Base-by-base conservation (phyloP, 2,113 vertebrate species). In the Entelurus aequoreus region DNA sequence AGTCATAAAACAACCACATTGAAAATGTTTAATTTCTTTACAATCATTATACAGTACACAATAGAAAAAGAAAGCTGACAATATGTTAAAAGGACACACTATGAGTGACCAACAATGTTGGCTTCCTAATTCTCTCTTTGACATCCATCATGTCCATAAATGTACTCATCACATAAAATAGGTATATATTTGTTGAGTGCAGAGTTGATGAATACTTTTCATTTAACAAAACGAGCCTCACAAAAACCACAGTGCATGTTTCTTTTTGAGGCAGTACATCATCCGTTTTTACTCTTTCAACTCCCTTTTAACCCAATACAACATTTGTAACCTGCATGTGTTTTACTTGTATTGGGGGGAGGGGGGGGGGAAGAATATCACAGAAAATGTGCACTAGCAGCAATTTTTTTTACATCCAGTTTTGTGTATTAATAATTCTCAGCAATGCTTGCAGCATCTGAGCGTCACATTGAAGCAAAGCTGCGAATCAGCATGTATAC, bases 21-120 rank as follows among this genome's bases (percentile, higher is more conserved):
- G 71, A 50, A 78, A 78, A 84, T 74, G 63, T 84, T 94, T 92
- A 69, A 61, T 92, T 90, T 88, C 91, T 91, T 92, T 90, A 94
- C 91, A 94, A 93, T 92, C 91, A 90, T 88, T 68, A 66, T 68
- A 77, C 78, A 83, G 21, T 60, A 74, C 75, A 80, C 48, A 66
- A 72, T 72, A 75, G n/a, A 79, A 84, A 78, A 68, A 55, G 28
- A 70, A 79, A 68, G 5, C 69, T 50, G 51, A 84, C 80, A 83
- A 83, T 88, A 69, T 54, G 62, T 69, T 73, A 75, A 77, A 78
- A 83, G 82, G 78, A 81, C 37, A 82, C 78, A 81, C 35, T 35
- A 52, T 54, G 63, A 55, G 74, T 71, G 55, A 66, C 54, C 72
- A 65, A 75, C 59, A 58, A 69, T 66, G 76, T 54, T 77, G 38